Conservation (phyloP, 2,888 invertebrate species). For the Phymatocera aterrima region DNA sequence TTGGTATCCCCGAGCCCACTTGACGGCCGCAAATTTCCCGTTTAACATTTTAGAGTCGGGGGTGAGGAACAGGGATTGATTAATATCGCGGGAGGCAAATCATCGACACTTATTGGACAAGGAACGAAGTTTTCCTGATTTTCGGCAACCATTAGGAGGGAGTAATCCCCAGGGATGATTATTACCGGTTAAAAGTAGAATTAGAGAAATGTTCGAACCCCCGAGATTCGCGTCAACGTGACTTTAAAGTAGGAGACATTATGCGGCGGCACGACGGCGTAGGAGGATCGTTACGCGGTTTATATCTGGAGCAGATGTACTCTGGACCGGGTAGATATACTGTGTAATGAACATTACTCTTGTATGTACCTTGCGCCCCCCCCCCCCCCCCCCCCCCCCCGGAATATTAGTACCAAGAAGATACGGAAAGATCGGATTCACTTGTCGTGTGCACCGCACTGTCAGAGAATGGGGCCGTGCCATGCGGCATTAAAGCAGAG, state of each 20-base stretch:
- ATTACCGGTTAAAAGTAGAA: background rate
- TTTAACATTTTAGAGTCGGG: no score
- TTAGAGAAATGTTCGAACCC: constrained; percentile 19
- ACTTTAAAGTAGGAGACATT: constrained; percentile 25
- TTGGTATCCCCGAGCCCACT: no score
- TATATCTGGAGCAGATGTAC: constrained; percentile 42
- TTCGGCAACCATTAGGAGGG: background rate
- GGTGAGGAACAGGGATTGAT: no score
- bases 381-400: background rate
- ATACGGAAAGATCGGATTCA: constrained; percentile 24
- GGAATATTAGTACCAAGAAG: background rate
- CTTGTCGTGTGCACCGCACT: no score
- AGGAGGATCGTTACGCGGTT: constrained; percentile 39
- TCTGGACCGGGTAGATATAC: constrained; percentile 8
- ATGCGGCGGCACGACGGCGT: constrained; percentile 34
- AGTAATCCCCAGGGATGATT: background rate
- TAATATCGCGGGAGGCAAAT: no score
- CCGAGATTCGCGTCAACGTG: constrained; percentile 27
- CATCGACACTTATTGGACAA: no score
- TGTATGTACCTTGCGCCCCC: no score
- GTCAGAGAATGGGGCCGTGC: no score
- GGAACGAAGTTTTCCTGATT: background rate
- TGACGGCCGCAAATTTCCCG: no score
- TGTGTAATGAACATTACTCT: constrained; percentile 30
- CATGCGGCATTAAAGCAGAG: no score